A percentile compares a stretch with the other conserved stretches of the same genome.
Evolutionary conservation across 2,113 vertebrate species (phyloP).

Genomic region (Thymallus thymallus): DNA sequence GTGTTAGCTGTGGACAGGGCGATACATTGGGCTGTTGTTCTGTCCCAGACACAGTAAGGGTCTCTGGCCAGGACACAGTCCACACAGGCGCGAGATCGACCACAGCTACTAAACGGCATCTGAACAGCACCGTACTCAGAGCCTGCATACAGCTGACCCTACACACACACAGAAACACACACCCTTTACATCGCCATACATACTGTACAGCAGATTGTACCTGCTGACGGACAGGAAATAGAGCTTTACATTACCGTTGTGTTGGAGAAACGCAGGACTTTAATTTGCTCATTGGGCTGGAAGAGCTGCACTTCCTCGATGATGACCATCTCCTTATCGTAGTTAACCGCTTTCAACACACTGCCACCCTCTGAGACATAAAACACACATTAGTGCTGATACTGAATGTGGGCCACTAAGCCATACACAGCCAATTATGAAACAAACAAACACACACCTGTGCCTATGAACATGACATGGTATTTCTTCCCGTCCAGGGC

Average conservation of each 20-base stretch:
- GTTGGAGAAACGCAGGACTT: slow-evolving; percentile 68
- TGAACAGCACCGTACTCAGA: slow-evolving; percentile 70
- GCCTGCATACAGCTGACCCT: slow-evolving; percentile 73
- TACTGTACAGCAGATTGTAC: not conserved
- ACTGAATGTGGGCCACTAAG: not conserved
- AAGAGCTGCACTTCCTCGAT: slow-evolving; percentile 81
- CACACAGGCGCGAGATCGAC: slow-evolving; percentile 64
- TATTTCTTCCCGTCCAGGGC: slow-evolving; percentile 59
- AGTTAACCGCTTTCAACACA: slow-evolving; percentile 77
- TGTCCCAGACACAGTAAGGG: slow-evolving; percentile 78
- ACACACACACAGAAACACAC: slow-evolving; percentile 16
- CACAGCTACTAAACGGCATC: slow-evolving; percentile 69
- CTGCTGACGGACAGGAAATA: slow-evolving; percentile 1
- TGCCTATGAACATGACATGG: slow-evolving; percentile 78
- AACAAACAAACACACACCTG: slow-evolving; percentile 64
- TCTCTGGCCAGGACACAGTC: slow-evolving; percentile 80
- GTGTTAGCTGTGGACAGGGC: slow-evolving; percentile 35
- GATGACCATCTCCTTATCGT: slow-evolving; percentile 72
- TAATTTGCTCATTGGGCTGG: slow-evolving; percentile 56
- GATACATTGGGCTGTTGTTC: slow-evolving; percentile 35
- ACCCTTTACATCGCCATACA: not conserved
- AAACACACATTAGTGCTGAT: not conserved
- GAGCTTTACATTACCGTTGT: slow-evolving; percentile 60
- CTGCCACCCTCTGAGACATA: slow-evolving; percentile 71
- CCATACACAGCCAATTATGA: not conserved